A percentile compares a stretch with the other conserved stretches of the same genome.
phyloP scores from a whole-genome alignment of 2,888 invertebrate genomes.

The Syrphus vitripennis region DNA sequence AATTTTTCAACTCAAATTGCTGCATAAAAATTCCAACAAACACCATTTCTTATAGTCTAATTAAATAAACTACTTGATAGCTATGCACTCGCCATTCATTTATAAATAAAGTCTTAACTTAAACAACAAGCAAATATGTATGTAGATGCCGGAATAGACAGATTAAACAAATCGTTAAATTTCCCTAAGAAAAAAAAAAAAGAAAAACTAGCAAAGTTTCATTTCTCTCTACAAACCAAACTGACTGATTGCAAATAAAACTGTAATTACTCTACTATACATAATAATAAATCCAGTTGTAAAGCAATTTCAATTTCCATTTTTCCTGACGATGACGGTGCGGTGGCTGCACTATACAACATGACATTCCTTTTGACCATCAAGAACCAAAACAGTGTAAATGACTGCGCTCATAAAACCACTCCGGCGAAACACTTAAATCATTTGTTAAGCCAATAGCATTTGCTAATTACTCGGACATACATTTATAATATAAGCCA shows the following conservation, averaged over 20 bases:
- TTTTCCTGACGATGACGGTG: neutral
- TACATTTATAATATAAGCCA: constrained; percentile 1
- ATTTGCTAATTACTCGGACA: constrained; percentile 61
- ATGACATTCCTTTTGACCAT: constrained; percentile 10
- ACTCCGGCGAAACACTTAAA: constrained; percentile 49
- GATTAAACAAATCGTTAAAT: neutral
- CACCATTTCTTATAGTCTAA: neutral
- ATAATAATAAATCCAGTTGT: neutral
- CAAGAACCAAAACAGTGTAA: constrained; percentile 34
- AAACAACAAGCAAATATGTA: neutral
- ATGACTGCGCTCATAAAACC: constrained; percentile 27
- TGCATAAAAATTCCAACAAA: neutral
- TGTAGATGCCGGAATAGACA: neutral
- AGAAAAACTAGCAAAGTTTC: neutral
- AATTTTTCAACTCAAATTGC: neutral
- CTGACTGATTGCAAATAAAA: constrained; percentile 13
- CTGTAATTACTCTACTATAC: constrained; percentile 32
- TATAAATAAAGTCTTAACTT: neutral
- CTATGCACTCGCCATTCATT: neutral
- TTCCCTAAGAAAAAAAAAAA: neutral
- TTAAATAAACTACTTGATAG: neutral
- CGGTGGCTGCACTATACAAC: no score
- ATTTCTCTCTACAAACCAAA: neutral
- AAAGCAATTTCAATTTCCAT: constrained; percentile 55
- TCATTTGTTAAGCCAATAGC: constrained; percentile 66